These are phyloP conservation scores for Poecile atricapillus DNA, from an alignment of 2,113 vertebrate species.

Conservation along the genomic window DNA sequence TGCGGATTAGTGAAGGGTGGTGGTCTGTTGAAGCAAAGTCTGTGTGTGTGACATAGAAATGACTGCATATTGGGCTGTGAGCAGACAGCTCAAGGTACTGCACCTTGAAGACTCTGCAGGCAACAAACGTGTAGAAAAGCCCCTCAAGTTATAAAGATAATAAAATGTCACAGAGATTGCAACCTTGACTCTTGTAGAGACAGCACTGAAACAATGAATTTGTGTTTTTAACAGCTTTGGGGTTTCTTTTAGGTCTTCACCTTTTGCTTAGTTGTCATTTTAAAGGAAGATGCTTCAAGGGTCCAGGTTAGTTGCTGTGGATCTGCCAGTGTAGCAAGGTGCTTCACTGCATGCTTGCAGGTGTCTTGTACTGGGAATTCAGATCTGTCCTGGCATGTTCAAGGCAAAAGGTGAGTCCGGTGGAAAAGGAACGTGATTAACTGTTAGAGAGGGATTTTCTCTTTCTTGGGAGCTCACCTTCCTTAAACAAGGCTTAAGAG, in stretches of 20 bases:
- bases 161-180: background rate
- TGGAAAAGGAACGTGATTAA: background rate
- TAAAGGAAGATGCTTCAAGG: background rate
- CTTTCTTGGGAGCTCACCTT: conserved; percentile 11
- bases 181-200: background rate
- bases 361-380: background rate
- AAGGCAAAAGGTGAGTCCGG: background rate
- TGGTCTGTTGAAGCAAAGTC: background rate
- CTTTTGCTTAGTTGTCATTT: background rate
- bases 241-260: background rate
- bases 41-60: background rate
- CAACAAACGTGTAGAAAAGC: background rate
- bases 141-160: background rate
- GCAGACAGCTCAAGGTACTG: background rate
- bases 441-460: background rate
- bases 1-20: too few species aligned
- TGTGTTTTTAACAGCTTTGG: background rate
- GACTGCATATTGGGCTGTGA: background rate
- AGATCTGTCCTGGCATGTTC: background rate
- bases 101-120: background rate
- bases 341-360: background rate
- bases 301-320: rapidly evolving
- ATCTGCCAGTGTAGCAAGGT: background rate
- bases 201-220: background rate
- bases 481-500: conserved; percentile 23